Evolutionary conservation across 1,140 invertebrate species (phyloP), one percentile per base, ranked within the genome.

Genomic region (Drosophila littoralis): DNA sequence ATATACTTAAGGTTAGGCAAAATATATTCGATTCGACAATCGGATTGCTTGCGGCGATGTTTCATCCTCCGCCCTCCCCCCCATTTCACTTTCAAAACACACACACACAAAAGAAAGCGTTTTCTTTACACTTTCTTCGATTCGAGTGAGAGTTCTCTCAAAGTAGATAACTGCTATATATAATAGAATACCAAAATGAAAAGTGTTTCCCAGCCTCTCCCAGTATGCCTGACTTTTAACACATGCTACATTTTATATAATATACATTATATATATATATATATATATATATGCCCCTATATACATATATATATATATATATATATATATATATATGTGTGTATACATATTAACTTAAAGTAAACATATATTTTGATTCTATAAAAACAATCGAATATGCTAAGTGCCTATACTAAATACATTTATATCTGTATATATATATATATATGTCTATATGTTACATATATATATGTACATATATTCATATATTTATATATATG

Each of bases 311-410:
- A 35, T 42, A 13, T 58, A 40, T 54, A 48, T 50, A 46, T 52
- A 65, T 57, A 17, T 28, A 35, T 42, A 13, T 58, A 40, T 54
- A 48, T 50, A 46, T 52, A 65, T 57, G 68, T 64, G 61, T 50
- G 57, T 66, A 36, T 60, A 35, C 71, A 60, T 75, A 66, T 67
- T 54, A 50, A 73, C 63, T 68, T 68, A 75, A 72, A 72, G 40
- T 70, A 74, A 43, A 78, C 70, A 82, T 77, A 82, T 86, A 79
- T 71, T 88, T 86, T 88, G 82, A 88, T 86, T 88, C 82, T 86
- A 86, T 88, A 79, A 88, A 86, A 86, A 86, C 82, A 88, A 86
- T 86, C 83, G 83, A 86, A 86, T 86, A 86, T 79, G 83, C 83
- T 86, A 86, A 86, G 83, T 86, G 83, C 83, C 83, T 86, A 86